Evolutionary conservation across 2,797 vertebrate genomes (phyloP), one percentile per base, ranked within the genome.

Genomic region (Holocentrus rufus): DNA sequence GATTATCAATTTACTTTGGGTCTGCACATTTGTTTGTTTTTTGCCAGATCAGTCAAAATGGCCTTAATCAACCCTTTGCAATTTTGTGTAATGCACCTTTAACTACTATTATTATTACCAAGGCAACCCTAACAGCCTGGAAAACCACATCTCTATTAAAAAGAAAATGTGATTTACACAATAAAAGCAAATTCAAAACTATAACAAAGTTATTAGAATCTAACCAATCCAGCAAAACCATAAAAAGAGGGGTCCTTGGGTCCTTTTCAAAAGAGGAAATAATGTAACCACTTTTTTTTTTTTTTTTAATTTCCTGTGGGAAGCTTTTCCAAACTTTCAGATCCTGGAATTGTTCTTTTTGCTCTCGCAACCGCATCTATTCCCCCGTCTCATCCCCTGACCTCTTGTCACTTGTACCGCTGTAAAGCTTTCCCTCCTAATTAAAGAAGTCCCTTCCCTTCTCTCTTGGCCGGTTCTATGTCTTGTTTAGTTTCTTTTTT

Each of bases 341-440:
- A 47, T 62, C 31, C 30, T 49, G 8, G 42, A 58, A 25, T 58
- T 42, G 23, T 77, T 75, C 57, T 74, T 34, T 14, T 54, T n/a
- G 68, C 74, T 81, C 60, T 53, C 65, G 63, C 65, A 62, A 46
- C 49, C 46, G 55, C 31, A n/a, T n/a, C 82, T 77, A 69, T 68
- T 56, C 59, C 72, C 72, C 25, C 1, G 47, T 69, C 76, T 84
- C 77, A 36, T 85, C 70, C 31, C 52, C 31, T 81, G 79, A 87
- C 86, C 85, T 62, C 0, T 4, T 65, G 77, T 65, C 30, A 1
- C 78, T 54, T 42, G 62, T 49, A 72, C 69, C 36, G 59, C 69
- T 68, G 59, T 66, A 81, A 85, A 85, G 27, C 69, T 58, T 70
- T 55, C 82, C 67, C 69, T 81, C 67, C 80, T 88, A 77, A 90